Evolutionary conservation across 2,888 invertebrate genomes (phyloP).

Genomic region (Hypomecis punctinalis): DNA sequence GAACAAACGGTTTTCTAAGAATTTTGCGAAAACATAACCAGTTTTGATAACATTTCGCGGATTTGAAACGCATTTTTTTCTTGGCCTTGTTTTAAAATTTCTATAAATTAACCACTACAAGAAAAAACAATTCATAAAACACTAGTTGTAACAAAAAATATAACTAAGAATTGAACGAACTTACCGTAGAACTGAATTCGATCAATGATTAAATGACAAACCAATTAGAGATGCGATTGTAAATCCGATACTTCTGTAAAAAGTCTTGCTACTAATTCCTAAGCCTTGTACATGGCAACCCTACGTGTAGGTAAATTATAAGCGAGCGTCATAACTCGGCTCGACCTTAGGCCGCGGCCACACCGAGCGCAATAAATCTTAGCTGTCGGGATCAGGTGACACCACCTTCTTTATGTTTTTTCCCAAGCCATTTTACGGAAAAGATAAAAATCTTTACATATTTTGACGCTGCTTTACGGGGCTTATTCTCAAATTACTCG

Average conservation of each 20-base stretch:
- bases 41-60: constrained; percentile 37
- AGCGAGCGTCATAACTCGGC: constrained; percentile 77
- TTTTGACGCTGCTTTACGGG: constrained; percentile 83
- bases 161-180: neutral
- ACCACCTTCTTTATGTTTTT: constrained; percentile 86
- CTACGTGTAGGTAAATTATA: constrained; percentile 75
- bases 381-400: constrained; percentile 84
- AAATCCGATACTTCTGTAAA: neutral
- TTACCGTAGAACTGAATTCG: neutral
- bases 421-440: constrained; percentile 85
- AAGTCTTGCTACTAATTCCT: constrained; percentile 6
- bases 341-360: constrained; percentile 82
- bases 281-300: constrained; percentile 40
- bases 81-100: neutral
- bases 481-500: constrained; percentile 83
- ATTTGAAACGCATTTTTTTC: constrained; percentile 18
- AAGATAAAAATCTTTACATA: constrained; percentile 86
- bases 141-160: neutral
- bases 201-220: neutral
- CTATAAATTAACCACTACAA: neutral
- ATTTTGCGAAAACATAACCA: constrained; percentile 35
- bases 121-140: neutral
- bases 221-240: neutral
- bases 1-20: constrained; percentile 40
- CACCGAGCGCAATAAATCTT: constrained; percentile 79